Evolutionary conservation across 2,797 vertebrate species (phyloP).

Genomic region (Cyclura pinguis): DNA sequence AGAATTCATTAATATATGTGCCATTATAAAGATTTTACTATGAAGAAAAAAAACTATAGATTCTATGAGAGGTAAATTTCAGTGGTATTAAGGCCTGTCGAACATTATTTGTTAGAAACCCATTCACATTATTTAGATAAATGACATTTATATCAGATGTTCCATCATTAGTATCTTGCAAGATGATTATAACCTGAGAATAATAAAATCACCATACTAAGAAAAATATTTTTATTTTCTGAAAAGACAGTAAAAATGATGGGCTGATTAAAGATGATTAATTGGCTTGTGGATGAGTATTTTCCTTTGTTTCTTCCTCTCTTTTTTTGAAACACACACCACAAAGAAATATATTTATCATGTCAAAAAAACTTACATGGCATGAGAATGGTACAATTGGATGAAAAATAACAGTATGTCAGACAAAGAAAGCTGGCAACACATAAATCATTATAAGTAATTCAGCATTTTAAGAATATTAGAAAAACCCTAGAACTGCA

Average conservation of each 20-base stretch:
- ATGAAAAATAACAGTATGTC: constrained; percentile 35
- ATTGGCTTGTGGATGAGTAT: constrained; percentile 22
- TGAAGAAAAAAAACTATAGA: neutral
- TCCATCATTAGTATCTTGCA: neutral
- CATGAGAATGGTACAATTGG: constrained; percentile 32
- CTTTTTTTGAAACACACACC: constrained; percentile 1
- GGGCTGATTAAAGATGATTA: constrained; percentile 28
- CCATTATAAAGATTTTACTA: neutral
- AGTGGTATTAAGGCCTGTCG: neutral
- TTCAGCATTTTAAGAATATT: constrained; percentile 23
- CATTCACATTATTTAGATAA: neutral
- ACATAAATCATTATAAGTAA: constrained; percentile 39
- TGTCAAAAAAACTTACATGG: constrained; percentile 30
- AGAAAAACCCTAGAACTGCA: neutral
- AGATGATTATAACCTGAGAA: neutral
- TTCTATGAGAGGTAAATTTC: constrained; percentile 3
- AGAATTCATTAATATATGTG: neutral
- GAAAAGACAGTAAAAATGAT: neutral
- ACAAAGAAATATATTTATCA: constrained; percentile 39
- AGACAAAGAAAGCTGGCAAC: neutral
- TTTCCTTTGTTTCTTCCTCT: neutral
- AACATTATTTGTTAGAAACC: neutral
- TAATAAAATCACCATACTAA: neutral
- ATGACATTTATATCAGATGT: neutral
- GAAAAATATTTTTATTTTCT: fast-evolving